A percentile compares a stretch with the other conserved stretches of the same genome.
Conservation (phyloP, 2,888 invertebrate genomes). For the Himalopsyche anomala region DNA sequence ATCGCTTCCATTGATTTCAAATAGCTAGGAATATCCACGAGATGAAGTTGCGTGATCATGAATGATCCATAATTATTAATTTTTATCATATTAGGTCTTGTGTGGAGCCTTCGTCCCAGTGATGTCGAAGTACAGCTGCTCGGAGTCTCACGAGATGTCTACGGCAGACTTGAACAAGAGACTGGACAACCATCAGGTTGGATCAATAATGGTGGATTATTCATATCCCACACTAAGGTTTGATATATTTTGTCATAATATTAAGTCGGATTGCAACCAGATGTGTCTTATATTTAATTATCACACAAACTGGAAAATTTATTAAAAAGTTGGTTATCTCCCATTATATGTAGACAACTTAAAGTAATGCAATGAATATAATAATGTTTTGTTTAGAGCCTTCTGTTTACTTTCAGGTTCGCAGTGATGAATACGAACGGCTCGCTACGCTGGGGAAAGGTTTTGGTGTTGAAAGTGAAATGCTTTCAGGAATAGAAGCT, state of each 20-base stretch:
- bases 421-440: conserved; percentile 90
- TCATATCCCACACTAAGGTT: conserved; percentile 85
- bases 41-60: too few relatives aligned
- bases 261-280: too few relatives aligned
- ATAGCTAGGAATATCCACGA: too few relatives aligned
- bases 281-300: too few relatives aligned
- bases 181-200: conserved; percentile 90
- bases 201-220: conserved; percentile 93
- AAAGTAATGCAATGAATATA: too few relatives aligned
- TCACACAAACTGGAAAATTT: too few relatives aligned
- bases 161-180: conserved; percentile 85
- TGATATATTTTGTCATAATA: neutral
- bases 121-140: conserved; percentile 91
- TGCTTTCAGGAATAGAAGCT: conserved; percentile 85
- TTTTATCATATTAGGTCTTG: conserved; percentile 75
- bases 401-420: conserved; percentile 73
- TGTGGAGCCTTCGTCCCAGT: conserved; percentile 90
- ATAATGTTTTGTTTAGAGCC: too few relatives aligned
- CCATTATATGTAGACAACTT: too few relatives aligned
- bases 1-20: too few relatives aligned
- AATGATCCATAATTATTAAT: too few relatives aligned
- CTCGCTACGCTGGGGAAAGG: conserved; percentile 88
- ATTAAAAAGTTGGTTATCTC: too few relatives aligned
- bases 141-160: conserved; percentile 82
- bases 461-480: conserved; percentile 85